Evolutionary conservation across 2,888 invertebrate genomes (phyloP).

Genomic region (Drosophila demipolita): DNA sequence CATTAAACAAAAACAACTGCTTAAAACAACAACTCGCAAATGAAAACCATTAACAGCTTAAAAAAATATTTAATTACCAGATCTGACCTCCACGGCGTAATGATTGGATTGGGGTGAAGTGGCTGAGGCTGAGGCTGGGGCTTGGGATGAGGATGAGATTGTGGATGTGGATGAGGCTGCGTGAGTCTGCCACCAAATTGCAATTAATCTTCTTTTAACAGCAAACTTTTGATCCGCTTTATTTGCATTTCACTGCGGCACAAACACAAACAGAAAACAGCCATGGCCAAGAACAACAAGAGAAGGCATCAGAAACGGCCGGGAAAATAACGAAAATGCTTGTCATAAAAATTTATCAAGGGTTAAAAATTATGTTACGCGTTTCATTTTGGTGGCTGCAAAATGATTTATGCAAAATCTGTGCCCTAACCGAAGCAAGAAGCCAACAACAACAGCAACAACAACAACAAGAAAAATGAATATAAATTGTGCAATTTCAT

Average conservation of each 20-base stretch:
- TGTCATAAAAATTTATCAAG: conserved; percentile 81
- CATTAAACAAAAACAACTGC: conserved; percentile 66
- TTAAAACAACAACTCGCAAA: conserved; percentile 72
- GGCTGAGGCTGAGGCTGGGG: conserved; percentile 8
- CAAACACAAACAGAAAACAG: conserved; percentile 61
- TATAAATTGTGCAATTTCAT: conserved; percentile 81
- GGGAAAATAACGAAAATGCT: conserved; percentile 74
- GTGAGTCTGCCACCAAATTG: conserved; percentile 76
- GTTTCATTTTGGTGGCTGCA: conserved; percentile 79
- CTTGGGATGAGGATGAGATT: conserved; percentile 15
- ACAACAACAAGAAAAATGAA: conserved; percentile 63
- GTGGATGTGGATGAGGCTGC: conserved; percentile 14
- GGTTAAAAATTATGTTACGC: conserved; percentile 81
- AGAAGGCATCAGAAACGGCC: conserved; percentile 22
- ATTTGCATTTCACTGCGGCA: conserved; percentile 78
- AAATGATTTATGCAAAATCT: conserved; percentile 80
- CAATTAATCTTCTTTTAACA: conserved; percentile 80
- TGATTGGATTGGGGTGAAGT: conserved; percentile 18
- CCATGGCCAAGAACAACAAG: conserved; percentile 22
- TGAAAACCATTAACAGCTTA: conserved; percentile 80
- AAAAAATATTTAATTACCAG: conserved; percentile 80
- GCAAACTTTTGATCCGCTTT: conserved; percentile 80
- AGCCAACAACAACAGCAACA: conserved; percentile 29
- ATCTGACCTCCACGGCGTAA: conserved; percentile 17
- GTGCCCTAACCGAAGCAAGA: conserved; percentile 65